phyloP scores from a whole-genome alignment of 2,113 vertebrate genomes.

The Sphaerodactylus townsendi region DNA sequence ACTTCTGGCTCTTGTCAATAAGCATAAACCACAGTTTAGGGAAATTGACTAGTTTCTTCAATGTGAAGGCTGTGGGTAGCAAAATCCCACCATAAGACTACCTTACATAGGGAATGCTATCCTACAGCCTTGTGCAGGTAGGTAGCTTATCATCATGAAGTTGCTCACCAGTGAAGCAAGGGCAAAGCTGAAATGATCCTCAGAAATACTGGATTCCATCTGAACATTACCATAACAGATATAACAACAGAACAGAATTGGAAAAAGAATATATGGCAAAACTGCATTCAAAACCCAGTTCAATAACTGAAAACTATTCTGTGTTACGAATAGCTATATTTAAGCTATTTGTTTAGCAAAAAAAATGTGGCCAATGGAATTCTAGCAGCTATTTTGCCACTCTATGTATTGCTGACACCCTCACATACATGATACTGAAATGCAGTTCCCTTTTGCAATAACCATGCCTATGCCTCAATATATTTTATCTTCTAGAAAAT shows the following conservation, averaged over 20 bases:
- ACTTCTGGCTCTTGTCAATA: neutral
- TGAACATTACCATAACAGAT: neutral
- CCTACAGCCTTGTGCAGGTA: conserved; percentile 14
- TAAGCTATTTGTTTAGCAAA: neutral
- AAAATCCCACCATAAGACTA: conserved; percentile 25
- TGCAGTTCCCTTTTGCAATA: neutral
- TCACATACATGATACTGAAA: neutral
- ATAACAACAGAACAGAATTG: conserved; percentile 18
- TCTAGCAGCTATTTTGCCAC: neutral
- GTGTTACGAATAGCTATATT: neutral
- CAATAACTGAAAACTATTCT: neutral
- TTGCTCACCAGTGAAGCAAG: conserved; percentile 4
- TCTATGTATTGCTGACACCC: neutral
- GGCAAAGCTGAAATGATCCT: conserved; percentile 26
- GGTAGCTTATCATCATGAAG: conserved; percentile 29
- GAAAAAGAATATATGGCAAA: neutral
- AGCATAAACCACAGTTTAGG: conserved; percentile 18
- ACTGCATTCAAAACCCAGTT: neutral
- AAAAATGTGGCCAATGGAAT: neutral
- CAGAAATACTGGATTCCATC: conserved; percentile 15
- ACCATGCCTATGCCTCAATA: neutral
- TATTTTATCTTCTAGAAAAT: neutral
- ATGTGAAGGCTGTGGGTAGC: neutral
- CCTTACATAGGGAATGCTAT: conserved; percentile 26
- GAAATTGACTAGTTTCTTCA: conserved; percentile 5